These are phyloP conservation scores for Pantherophis guttatus DNA, from an alignment of 2,113 vertebrate species.

Conservation along the genomic window DNA sequence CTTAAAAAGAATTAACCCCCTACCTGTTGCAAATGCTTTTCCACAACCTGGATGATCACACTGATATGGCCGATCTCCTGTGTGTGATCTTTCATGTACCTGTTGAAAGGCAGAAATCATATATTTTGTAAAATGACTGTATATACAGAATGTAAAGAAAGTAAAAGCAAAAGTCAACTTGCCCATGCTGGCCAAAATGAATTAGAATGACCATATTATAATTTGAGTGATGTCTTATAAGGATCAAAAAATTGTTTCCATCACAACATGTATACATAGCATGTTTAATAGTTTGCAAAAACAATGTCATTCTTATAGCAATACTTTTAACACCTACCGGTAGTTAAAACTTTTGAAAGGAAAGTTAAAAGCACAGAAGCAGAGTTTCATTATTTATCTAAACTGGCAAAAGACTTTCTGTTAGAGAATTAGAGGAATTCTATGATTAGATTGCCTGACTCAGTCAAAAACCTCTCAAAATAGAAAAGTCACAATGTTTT, in stretches of 20 bases:
- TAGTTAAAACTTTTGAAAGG: background rate
- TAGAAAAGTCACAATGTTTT: background rate
- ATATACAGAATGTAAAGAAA: background rate
- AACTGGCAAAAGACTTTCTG: background rate
- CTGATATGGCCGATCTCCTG: conserved; percentile 93
- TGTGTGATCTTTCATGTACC: conserved; percentile 97
- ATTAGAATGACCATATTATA: background rate
- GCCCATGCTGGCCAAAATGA: background rate
- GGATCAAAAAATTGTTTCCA: background rate
- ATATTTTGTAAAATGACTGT: background rate
- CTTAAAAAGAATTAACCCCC: conserved; percentile 1
- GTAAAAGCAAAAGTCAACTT: background rate
- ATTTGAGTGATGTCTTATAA: background rate
- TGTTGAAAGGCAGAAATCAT: conserved; percentile 61
- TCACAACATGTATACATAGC: background rate
- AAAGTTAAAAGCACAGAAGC: background rate
- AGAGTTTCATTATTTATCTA: background rate
- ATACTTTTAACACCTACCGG: background rate
- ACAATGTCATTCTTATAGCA: background rate
- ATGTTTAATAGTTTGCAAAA: background rate
- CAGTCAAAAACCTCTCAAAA: background rate
- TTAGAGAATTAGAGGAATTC: background rate
- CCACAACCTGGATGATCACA: conserved; percentile 92
- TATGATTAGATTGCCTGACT: background rate
- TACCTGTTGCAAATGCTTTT: conserved; percentile 99